Evolutionary conservation across 2,888 invertebrate species (phyloP), one percentile per base, ranked within the genome.

Genomic region (Caenorhabditis auriculariae): DNA sequence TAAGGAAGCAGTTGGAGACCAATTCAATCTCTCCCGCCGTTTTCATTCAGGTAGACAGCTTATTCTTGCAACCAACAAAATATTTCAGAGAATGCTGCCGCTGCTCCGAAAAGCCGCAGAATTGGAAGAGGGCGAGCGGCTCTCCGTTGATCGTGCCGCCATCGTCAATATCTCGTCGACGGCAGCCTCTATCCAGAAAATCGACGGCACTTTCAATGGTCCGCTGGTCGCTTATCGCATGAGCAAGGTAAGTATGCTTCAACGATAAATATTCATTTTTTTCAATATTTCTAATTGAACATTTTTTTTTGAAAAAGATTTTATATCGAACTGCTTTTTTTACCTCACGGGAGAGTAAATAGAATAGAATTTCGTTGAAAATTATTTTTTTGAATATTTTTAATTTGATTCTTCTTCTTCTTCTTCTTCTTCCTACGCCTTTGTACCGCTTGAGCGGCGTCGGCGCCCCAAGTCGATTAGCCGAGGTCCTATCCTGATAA

Each of bases 131-230:
- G 48, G 48, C 7, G 54, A 60, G 3, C 54, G 47, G 7, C 52
- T 59, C 27, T 66, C 67, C 15, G 54, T 61, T 17, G 39, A 66
- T 41, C 41, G 67, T 1, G 60, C 72, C 3, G 72, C 69, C 12
- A 60, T 72, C 24, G 54, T 72, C 6, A 69, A 72, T 44, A 72
- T 72, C 27, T 69, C 72, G 6, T 66, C 66, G 15, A 65, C 67
- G 4, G 54, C 58, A 2, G 72, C 59, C 0, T 66, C 66, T 0
- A 61, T 72, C 27, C 52, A 54, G 41, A 54, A 45, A 28, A 63
- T 63, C 27, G 58, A 62, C 42, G 62, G 62, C 35, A 54, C 54
- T 24, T 62, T 62, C 54, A 57, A 57, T 29, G 62, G 62, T 41
- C 62, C 62, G 17, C 24, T 57, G 6, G 61, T 51, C 3, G 60